Percentiles rank a stretch among this genome's conserved stretches.
phyloP scores from a whole-genome alignment of 2,888 invertebrate genomes.

The Andrena fulva region DNA sequence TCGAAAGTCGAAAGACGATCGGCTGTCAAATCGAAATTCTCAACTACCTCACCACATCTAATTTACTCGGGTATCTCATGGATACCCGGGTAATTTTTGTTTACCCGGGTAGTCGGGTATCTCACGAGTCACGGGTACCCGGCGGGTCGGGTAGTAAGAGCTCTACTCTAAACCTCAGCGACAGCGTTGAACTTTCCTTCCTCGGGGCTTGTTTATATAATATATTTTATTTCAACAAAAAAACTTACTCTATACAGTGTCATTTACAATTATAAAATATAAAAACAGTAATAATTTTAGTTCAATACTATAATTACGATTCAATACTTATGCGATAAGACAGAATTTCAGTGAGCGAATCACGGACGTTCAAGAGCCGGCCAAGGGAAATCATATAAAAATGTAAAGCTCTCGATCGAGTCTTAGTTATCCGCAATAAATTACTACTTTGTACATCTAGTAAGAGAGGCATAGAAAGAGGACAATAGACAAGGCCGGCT shows the following conservation, averaged over 20 bases:
- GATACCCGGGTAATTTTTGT: no score
- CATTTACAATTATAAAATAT: constrained; percentile 76
- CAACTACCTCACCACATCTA: no score
- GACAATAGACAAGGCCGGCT: constrained; percentile 71
- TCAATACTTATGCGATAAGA: constrained; percentile 68
- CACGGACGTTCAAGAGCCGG: constrained; percentile 78
- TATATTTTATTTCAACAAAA: constrained; percentile 63
- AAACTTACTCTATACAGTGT: constrained; percentile 63
- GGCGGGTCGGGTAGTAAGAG: no score
- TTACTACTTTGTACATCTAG: constrained; percentile 71
- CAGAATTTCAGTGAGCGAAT: constrained; percentile 59
- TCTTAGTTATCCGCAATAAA: constrained; percentile 67
- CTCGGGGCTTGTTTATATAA: constrained; percentile 43
- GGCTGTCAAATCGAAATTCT: no score
- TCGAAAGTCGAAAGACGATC: no score
- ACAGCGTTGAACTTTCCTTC: constrained; percentile 4
- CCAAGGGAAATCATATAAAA: constrained; percentile 57
- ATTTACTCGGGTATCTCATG: no score
- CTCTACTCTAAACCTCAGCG: no score
- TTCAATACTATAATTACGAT: constrained; percentile 68
- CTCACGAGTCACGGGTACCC: no score
- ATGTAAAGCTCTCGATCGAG: constrained; percentile 48
- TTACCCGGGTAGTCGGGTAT: no score
- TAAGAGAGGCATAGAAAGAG: constrained; percentile 60
- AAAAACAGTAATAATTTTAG: constrained; percentile 76